These are phyloP conservation scores for Muscicapa comitata DNA, from an alignment of 2,797 vertebrate genomes.

Conservation along the genomic window DNA sequence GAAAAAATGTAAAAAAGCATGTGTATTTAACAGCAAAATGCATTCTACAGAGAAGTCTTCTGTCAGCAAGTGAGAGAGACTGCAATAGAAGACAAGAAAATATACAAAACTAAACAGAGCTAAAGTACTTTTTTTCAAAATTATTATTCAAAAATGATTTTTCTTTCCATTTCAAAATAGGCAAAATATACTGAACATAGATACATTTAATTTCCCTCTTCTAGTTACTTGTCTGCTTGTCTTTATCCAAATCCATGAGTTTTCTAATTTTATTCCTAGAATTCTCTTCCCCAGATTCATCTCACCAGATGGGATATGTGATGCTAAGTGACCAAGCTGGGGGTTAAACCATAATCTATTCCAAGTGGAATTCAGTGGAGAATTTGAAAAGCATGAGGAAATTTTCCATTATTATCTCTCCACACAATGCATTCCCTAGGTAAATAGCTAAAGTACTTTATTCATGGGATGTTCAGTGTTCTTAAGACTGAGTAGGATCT, in stretches of 20 bases:
- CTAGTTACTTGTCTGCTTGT: not conserved
- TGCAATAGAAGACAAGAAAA: not conserved
- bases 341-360: not conserved
- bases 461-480: not conserved
- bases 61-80: not conserved
- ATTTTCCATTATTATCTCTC: not conserved
- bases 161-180: not conserved
- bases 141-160: not conserved
- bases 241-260: not conserved
- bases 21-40: not conserved
- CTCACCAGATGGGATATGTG: too few species aligned
- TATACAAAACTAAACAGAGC: not conserved
- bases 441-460: not conserved
- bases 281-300: not conserved
- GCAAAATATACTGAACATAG: not conserved
- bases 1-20: not conserved
- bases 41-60: not conserved
- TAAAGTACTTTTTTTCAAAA: not conserved
- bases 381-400: not conserved
- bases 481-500: not conserved
- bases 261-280: not conserved
- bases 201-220: not conserved
- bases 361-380: not conserved
- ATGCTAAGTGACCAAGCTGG: not conserved
- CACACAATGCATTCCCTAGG: not conserved